A percentile compares a stretch with the other conserved stretches of the same genome.
Conservation (phyloP, 2,113 vertebrate species). For the Hiodon alosoides region DNA sequence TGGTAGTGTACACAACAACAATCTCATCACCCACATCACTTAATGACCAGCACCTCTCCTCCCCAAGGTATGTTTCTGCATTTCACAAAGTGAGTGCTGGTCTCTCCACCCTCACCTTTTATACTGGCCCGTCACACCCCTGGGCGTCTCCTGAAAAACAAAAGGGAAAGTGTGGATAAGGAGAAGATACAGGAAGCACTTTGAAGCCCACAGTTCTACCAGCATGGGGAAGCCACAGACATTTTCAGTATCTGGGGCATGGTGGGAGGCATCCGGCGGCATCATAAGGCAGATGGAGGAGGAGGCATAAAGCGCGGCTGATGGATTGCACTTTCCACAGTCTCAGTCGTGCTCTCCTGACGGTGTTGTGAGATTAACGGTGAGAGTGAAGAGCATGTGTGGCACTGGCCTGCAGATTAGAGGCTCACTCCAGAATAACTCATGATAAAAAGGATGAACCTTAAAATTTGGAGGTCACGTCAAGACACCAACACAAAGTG, state of each 20-base stretch:
- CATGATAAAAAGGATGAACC: too few relatives aligned
- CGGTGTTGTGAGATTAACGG: too few relatives aligned
- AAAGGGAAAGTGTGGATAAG: conserved; percentile 29
- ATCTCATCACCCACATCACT: background rate
- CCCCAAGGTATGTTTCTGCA: background rate
- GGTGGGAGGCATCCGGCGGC: too few relatives aligned
- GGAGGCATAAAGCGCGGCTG: too few relatives aligned
- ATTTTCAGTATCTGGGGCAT: background rate
- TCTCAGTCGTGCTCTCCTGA: too few relatives aligned
- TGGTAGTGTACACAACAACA: background rate
- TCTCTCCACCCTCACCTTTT: conserved; percentile 73
- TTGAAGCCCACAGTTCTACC: background rate
- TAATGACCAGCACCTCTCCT: background rate
- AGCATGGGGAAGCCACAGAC: background rate
- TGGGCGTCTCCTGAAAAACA: conserved; percentile 74
- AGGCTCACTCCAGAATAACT: too few relatives aligned
- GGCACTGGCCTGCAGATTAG: too few relatives aligned
- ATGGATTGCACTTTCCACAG: too few relatives aligned
- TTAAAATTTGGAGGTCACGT: too few relatives aligned
- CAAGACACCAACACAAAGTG: too few relatives aligned
- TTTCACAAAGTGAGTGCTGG: background rate
- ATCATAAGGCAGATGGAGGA: too few relatives aligned
- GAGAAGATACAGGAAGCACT: background rate
- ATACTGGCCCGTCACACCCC: conserved; percentile 69
- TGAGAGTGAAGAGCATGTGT: too few relatives aligned